Percentiles rank a stretch among this genome's conserved stretches.
phyloP scores from a whole-genome alignment of 2,113 vertebrate genomes.

The Peromyscus polionotus region DNA sequence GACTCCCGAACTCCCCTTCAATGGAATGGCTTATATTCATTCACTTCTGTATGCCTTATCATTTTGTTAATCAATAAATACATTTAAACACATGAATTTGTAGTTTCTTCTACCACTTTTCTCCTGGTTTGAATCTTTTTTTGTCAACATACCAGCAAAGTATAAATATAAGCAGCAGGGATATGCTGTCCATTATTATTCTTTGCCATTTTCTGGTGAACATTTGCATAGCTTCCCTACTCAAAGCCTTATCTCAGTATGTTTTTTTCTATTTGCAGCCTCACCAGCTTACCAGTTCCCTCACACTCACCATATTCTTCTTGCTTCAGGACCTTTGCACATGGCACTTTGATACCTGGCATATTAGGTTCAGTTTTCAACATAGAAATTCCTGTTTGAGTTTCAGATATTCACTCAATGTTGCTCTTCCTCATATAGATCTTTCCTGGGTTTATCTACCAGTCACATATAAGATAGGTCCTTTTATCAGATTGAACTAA shows the following conservation, averaged over 20 bases:
- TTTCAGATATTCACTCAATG: neutral
- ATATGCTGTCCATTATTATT: neutral
- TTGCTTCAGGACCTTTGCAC: neutral
- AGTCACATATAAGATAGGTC: neutral
- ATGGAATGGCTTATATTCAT: neutral
- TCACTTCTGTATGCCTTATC: neutral
- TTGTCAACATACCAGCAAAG: neutral
- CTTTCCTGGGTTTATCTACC: neutral
- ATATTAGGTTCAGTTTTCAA: neutral
- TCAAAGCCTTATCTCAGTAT: neutral
- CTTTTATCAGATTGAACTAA: neutral
- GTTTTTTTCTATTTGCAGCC: neutral
- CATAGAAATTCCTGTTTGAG: neutral
- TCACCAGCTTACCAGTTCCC: too few species aligned
- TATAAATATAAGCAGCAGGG: neutral
- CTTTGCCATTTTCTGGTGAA: neutral
- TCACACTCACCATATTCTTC: rapidly evolving
- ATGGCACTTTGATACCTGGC: neutral
- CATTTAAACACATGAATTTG: neutral
- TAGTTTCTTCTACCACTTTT: neutral
- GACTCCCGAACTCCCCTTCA: neutral
- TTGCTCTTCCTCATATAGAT: neutral
- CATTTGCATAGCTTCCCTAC: neutral
- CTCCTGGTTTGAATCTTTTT: neutral
- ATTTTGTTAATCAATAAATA: neutral